Conservation (phyloP, 2,888 invertebrate species). For the Erebia epiphron region DNA sequence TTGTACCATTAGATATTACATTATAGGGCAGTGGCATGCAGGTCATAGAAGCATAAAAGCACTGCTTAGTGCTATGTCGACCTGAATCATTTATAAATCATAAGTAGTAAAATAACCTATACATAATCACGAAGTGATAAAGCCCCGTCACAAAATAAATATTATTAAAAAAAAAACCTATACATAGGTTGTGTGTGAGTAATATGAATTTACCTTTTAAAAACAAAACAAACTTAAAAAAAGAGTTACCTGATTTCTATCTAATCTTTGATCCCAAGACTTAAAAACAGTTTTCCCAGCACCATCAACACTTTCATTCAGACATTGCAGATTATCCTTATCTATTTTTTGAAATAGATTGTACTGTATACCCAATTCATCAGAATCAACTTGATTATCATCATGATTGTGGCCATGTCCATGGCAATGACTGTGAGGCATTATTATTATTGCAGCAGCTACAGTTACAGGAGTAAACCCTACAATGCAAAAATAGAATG, state of each 20-base stretch:
- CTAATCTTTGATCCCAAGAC: constrained; percentile 93
- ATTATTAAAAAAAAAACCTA: no score
- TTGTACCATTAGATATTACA: no score
- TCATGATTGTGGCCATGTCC: constrained; percentile 84
- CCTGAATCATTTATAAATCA: no score
- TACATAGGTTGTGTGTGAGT: no score
- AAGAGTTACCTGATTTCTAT: constrained; percentile 85
- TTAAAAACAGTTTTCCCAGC: constrained; percentile 96
- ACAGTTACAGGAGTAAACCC: not conserved
- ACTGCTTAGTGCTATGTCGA: no score
- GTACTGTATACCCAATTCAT: constrained; percentile 90
- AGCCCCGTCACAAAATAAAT: no score
- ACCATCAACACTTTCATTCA: constrained; percentile 94
- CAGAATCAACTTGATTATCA: constrained; percentile 84
- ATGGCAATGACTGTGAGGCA: constrained; percentile 85
- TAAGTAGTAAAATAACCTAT: no score
- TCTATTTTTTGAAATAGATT: constrained; percentile 96
- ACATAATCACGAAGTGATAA: no score
- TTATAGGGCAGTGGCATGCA: no score
- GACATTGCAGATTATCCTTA: constrained; percentile 91
- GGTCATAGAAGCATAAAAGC: no score
- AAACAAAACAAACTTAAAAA: not conserved
- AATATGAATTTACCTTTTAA: no score
- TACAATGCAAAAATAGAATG: not conserved
- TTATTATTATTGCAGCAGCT: constrained; percentile 47